A percentile compares a stretch with the other conserved stretches of the same genome.
phyloP scores from a whole-genome alignment of 1,140 invertebrate genomes.

The Trichonephila inaurata region DNA sequence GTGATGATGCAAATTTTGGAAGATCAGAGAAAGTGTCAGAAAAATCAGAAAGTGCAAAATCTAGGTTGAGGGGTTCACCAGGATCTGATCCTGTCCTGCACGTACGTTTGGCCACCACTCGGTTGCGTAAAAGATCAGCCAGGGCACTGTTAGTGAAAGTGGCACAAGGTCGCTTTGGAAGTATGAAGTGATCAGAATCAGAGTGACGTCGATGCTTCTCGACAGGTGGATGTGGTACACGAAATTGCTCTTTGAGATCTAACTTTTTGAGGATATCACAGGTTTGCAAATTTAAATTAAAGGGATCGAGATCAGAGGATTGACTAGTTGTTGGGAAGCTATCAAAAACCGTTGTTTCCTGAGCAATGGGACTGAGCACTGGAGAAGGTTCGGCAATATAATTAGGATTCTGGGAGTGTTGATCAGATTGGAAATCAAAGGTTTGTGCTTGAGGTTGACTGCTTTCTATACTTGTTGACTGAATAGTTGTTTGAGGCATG shows the following conservation, averaged over 20 bases:
- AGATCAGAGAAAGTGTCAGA: constrained; percentile 56
- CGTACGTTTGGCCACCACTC: constrained; percentile 78
- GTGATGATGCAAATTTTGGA: constrained; percentile 63
- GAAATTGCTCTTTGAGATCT: constrained; percentile 73
- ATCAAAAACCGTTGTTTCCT: constrained; percentile 66
- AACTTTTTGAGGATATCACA: constrained; percentile 74
- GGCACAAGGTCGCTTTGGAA: constrained; percentile 82
- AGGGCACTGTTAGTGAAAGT: constrained; percentile 75
- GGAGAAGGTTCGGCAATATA: constrained; percentile 58
- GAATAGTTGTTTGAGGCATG: constrained; percentile 77
- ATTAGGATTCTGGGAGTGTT: constrained; percentile 37
- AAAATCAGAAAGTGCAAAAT: constrained; percentile 45
- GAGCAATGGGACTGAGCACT: constrained; percentile 66
- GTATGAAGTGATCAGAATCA: constrained; percentile 85
- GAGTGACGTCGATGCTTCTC: constrained; percentile 85
- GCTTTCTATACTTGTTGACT: not conserved
- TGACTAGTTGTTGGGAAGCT: constrained; percentile 71
- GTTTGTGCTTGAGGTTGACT: constrained; percentile 44
- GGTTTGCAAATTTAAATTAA: constrained; percentile 31
- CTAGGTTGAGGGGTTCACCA: constrained; percentile 75
- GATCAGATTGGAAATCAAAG: constrained; percentile 54
- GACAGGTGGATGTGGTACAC: constrained; percentile 76
- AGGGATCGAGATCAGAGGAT: constrained; percentile 61
- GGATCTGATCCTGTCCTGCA: constrained; percentile 78
- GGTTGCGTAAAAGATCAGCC: constrained; percentile 77